Base-by-base conservation (phyloP, 2,888 invertebrate genomes). In the Drosophila prolongata region DNA sequence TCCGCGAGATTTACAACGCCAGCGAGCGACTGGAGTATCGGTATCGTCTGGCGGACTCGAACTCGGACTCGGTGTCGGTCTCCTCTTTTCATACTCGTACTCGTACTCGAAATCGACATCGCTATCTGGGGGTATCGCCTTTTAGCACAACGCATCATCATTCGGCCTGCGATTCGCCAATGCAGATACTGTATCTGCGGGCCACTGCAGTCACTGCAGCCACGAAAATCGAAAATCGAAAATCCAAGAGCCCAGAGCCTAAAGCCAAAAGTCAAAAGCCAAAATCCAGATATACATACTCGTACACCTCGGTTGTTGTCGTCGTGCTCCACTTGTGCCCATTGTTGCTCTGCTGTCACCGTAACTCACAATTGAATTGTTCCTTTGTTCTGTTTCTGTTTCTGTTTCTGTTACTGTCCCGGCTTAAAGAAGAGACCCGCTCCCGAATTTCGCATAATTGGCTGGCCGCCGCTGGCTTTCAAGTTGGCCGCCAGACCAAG, bases 1-100 rank as follows among this genome's bases (percentile, higher is more conserved):
- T 90, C 80, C 89, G 90, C 89, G 90, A 90, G 90, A 90, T 90
- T 90, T 90, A 90, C 90, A 89, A 89, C 88, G 83, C 64, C 61
- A 50, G 50, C 37, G n/a, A 19, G 68, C 60, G 46, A 24, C 70
- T 59, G 47, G 50, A 66, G 75, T 80, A 77, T 78, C 80, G 46
- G 47, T 27, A 35, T 62, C 47, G 34, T 65, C 52, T 66, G 73
- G 46, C 46, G 27, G 30, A 47, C 46, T 47, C 65, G 69, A 57
- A 30, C 46, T 58, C 57, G 60, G 55, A 37, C 62, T 62, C 77
- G 54, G 43, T 46, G 38, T 76, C 69, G 79, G 69, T 19, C 24
- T 24, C 24, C 24, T 24, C 24, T 24, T 24, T 11, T 14, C 13
- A 30, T 69, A 13, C 8, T 50, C 35, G 46, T 44, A 16, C 19